A percentile compares a stretch with the other conserved stretches of the same genome.
Conservation (phyloP, 2,797 vertebrate species). For the Octomys mimax region DNA sequence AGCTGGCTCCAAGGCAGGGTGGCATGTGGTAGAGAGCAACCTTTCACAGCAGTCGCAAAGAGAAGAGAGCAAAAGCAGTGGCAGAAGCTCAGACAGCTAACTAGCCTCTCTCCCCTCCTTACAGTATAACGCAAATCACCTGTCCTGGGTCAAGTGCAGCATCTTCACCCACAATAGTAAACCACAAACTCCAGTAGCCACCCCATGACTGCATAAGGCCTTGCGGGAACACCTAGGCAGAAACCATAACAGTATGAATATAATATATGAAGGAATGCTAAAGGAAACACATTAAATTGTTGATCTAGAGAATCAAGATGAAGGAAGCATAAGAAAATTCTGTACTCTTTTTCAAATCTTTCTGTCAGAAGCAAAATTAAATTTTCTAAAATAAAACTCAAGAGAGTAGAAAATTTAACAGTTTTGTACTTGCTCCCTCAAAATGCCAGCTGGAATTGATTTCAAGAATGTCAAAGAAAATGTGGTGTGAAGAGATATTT, state of each 20-base stretch:
- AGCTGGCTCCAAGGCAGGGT: no score
- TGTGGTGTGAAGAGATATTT: neutral
- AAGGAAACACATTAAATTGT: neutral
- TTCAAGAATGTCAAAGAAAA: neutral
- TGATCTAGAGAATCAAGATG: neutral
- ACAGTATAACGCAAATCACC: no score
- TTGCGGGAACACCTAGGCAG: no score
- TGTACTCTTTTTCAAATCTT: neutral
- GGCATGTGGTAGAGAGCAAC: no score
- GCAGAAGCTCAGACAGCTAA: no score
- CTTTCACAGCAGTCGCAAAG: no score
- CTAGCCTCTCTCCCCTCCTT: no score
- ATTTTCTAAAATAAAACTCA: neutral
- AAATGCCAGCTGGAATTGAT: neutral
- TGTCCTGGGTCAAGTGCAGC: no score
- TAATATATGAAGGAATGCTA: neutral
- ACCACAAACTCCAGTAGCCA: no score
- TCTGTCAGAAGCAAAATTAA: neutral
- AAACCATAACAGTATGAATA: neutral
- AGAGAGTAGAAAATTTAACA: neutral
- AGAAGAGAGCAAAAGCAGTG: no score
- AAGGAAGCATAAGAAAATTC: neutral
- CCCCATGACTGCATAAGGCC: no score
- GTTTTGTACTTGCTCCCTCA: neutral
- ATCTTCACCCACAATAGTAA: no score